Conservation (phyloP, 1,140 invertebrate species). For the Muscidifurax raptorellus region DNA sequence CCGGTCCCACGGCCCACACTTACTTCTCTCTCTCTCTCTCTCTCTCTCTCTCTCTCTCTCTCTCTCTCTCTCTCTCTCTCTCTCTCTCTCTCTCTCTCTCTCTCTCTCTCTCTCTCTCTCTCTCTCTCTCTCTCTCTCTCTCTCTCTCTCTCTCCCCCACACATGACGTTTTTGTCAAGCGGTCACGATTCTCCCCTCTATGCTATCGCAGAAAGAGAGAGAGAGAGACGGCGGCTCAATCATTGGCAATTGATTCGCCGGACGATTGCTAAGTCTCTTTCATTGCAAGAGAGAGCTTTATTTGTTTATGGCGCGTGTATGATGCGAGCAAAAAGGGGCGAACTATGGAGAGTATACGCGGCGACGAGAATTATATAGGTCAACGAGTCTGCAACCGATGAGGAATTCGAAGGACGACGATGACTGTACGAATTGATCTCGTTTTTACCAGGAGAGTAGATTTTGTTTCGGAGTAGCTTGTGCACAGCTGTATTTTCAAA, state of each 20-base stretch:
- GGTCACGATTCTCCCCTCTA: background rate
- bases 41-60: no score
- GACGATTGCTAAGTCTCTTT: background rate
- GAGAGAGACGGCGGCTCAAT: background rate
- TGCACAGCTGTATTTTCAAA: no score
- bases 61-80: slow-evolving; percentile 23
- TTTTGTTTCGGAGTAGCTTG: no score
- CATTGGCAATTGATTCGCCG: background rate
- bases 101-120: slow-evolving; percentile 14
- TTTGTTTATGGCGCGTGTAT: no score
- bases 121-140: slow-evolving; percentile 11
- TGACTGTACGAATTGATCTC: no score
- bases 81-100: background rate
- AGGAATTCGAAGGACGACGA: no score
- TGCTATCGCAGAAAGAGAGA: background rate
- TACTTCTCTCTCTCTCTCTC: slow-evolving; percentile 21
- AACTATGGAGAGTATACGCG: no score
- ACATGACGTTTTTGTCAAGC: slow-evolving; percentile 34
- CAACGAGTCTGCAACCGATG: no score
- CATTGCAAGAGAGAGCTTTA: no score
- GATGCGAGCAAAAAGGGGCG: no score
- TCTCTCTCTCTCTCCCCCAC: background rate
- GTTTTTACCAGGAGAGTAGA: no score
- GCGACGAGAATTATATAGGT: no score
- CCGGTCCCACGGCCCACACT: slow-evolving; percentile 54